Evolutionary conservation across 2,888 invertebrate species (phyloP).

Genomic region (Coecobrya sp.): DNA sequence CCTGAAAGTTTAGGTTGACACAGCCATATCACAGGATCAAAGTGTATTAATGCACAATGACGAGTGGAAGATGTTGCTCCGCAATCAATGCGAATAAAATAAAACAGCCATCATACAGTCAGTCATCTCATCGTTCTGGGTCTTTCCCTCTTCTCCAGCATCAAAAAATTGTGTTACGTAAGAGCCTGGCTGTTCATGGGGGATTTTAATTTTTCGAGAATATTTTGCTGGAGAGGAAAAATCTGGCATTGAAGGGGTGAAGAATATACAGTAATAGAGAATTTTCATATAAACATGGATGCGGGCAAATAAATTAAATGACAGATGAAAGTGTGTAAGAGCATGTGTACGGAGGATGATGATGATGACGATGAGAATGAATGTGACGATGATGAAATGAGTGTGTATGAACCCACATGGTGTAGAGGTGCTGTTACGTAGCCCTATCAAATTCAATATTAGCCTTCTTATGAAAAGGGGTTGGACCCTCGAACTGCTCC

Average conservation of each 20-base stretch:
- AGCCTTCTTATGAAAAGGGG: conserved; percentile 86
- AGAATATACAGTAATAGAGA: conserved; percentile 54
- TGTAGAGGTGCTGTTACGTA: conserved; percentile 76
- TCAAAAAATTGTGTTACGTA: conserved; percentile 65
- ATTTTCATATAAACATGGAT: conserved; percentile 75
- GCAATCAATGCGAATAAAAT: conserved; percentile 66
- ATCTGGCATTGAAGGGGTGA: conserved; percentile 77
- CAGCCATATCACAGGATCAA: conserved; percentile 54
- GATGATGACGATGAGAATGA: conserved; percentile 44
- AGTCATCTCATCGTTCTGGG: background rate
- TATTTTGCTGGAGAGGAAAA: conserved; percentile 60
- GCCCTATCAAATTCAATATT: conserved; percentile 87
- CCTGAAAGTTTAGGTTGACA: background rate
- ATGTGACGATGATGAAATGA: conserved; percentile 75
- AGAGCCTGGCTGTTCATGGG: conserved; percentile 3
- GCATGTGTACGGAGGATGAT: background rate
- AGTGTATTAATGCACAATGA: conserved; percentile 27
- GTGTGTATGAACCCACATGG: conserved; percentile 67
- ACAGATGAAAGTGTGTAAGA: conserved; percentile 76
- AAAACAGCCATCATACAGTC: conserved; percentile 24
- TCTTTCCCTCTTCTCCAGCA: conserved; percentile 26
- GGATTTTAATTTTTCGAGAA: conserved; percentile 67
- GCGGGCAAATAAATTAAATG: conserved; percentile 80
- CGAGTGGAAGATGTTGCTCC: conserved; percentile 43
- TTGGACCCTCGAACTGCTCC: conserved; percentile 85